A percentile compares a stretch with the other conserved stretches of the same genome.
Conservation (phyloP, 2,797 vertebrate species). For the Monodelphis domestica region DNA sequence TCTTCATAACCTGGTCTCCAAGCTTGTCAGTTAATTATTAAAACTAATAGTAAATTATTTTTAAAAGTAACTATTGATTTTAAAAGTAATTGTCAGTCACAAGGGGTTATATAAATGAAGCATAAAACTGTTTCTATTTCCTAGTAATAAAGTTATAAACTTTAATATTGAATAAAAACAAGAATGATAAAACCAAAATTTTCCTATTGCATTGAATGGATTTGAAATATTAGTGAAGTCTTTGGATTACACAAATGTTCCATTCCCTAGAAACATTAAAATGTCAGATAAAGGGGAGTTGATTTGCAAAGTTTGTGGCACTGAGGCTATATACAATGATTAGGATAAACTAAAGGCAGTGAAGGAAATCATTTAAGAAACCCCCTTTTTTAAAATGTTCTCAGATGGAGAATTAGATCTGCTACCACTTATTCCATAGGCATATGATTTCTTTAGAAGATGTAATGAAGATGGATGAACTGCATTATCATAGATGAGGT, state of each 20-base stretch:
- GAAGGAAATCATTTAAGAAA: background rate
- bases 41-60: too few species aligned
- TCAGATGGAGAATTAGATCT: background rate
- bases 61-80: too few species aligned
- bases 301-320: background rate
- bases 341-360: background rate
- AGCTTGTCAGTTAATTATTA: background rate
- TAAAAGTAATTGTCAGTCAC: too few species aligned
- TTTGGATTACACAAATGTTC: background rate
- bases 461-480: background rate
- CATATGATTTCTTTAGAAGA: background rate
- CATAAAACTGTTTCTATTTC: background rate
- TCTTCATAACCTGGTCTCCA: background rate
- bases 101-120: background rate
- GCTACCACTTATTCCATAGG: background rate
- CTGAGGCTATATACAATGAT: background rate
- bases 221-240: background rate
- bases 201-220: background rate
- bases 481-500: background rate
- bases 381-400: background rate
- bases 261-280: background rate
- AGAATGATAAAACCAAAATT: background rate
- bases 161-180: background rate
- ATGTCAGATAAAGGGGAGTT: background rate
- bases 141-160: background rate